phyloP scores from a whole-genome alignment of 2,888 invertebrate species.

The Dolomedes plantarius region DNA sequence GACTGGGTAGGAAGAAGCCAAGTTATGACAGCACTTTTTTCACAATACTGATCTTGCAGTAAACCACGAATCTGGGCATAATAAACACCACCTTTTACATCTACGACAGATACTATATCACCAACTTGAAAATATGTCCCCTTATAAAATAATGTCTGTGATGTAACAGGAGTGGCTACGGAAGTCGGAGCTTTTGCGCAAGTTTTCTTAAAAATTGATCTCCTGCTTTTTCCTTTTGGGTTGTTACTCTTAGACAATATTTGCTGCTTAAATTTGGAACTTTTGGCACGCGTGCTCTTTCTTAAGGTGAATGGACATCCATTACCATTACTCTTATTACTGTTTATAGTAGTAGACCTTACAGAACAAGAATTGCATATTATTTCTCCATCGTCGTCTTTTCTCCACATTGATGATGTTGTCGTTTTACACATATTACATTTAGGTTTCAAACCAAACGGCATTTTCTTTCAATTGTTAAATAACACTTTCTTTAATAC shows the following conservation, averaged over 20 bases:
- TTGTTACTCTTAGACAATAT: constrained; percentile 72
- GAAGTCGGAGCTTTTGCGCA: constrained; percentile 88
- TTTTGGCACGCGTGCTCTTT: constrained; percentile 73
- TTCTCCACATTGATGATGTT: constrained; percentile 86
- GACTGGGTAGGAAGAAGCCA: constrained; percentile 92
- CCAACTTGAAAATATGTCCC: constrained; percentile 88
- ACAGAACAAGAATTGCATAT: constrained; percentile 83
- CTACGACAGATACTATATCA: constrained; percentile 91
- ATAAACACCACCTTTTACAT: constrained; percentile 85
- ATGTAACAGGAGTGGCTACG: constrained; percentile 88
- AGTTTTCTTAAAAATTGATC: constrained; percentile 84
- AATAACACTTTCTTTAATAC: no score
- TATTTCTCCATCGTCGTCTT: constrained; percentile 84
- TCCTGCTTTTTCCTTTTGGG: constrained; percentile 84
- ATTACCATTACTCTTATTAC: constrained; percentile 35
- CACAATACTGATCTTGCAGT: constrained; percentile 92
- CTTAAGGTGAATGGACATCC: constrained; percentile 62
- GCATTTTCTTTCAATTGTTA: constrained; percentile 75
- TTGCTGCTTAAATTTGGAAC: constrained; percentile 71
- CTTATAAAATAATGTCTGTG: constrained; percentile 86
- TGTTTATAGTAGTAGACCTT: constrained; percentile 29
- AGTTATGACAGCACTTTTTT: constrained; percentile 92
- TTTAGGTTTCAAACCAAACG: constrained; percentile 80
- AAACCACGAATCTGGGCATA: constrained; percentile 94
- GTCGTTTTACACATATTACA: constrained; percentile 84